Base-by-base conservation (phyloP, 2,113 vertebrate species). In the Noturus placidus region DNA sequence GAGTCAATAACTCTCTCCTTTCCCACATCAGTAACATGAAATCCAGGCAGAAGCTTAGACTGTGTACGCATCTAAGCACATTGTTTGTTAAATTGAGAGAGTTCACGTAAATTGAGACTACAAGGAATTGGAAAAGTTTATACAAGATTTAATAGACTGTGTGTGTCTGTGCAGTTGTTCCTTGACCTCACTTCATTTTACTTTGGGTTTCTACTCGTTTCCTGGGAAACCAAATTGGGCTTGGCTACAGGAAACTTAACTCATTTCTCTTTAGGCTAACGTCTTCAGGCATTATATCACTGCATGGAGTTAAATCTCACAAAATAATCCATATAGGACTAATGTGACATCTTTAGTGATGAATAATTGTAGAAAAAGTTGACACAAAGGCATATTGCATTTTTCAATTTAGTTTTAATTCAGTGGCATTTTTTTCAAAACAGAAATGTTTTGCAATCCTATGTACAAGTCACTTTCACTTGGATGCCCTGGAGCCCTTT, bases 181-280 rank as follows among this genome's bases (percentile, higher is more conserved):
- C 56, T 91, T 95, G 91, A 94, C 91, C 86, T 95, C 92, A 92
- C 69, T 92, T 87, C 89, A 90, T 91, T 88, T 85, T 86, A 83
- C 88, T 90, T 91, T 88, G 84, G 89, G 89, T 89, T 92, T 85
- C 83, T 70, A 2, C 86, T 88, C 78, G 88, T 92, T 90, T 91
- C 91, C 86, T n/a, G 81, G 67, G 90, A 77, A 90, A 91, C 87
- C 87, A 67, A 86, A 84, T 72, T 78, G 82, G 84, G 59, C 86
- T 91, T 89, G 88, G 88, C 63, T 81, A 86, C 85, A 91, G 89
- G 74, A 91, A 80, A 83, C 38, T 89, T 65, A 90, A 92, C 92
- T 89, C 52, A 87, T 78, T 87, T 87, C 83, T 85, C 83, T 83
- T 78, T 74, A n/a, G 59, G 2, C 85, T 84, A 35, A 82, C 27